These are phyloP conservation scores for Pseudochirops cupreus DNA, from an alignment of 2,797 vertebrate species.

Conservation along the genomic window DNA sequence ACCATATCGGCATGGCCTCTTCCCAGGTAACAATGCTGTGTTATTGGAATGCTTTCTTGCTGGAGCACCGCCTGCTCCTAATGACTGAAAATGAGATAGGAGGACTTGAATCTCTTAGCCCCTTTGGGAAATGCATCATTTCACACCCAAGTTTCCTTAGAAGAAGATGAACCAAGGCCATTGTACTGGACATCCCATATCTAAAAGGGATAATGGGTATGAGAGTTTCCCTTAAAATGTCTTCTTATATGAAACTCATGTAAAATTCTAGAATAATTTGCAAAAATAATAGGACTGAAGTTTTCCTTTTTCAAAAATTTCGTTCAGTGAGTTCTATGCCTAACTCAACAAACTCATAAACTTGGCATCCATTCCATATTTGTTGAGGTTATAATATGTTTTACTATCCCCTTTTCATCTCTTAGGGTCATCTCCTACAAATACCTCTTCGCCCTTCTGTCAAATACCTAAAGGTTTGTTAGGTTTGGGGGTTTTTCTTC, in stretches of 20 bases:
- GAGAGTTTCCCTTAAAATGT: rapidly evolving
- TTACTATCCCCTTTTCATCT: neutral
- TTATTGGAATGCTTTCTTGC: rapidly evolving
- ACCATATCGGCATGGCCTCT: slow-evolving; percentile 96
- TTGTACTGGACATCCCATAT: neutral
- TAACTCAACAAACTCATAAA: neutral
- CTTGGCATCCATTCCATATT: rapidly evolving
- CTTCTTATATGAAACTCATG: neutral
- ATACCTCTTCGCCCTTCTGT: neutral
- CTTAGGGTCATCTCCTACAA: neutral
- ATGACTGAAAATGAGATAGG: neutral
- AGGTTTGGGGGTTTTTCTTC: neutral
- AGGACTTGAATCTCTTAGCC: rapidly evolving
- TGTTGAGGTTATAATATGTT: rapidly evolving
- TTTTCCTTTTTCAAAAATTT: neutral
- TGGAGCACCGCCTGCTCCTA: rapidly evolving
- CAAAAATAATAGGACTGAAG: neutral
- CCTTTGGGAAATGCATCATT: rapidly evolving
- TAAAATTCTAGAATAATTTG: neutral
- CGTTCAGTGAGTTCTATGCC: neutral
- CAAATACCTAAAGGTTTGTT: neutral
- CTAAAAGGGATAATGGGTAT: rapidly evolving
- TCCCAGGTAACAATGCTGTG: slow-evolving; percentile 87
- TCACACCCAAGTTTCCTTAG: neutral
- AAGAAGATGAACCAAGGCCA: rapidly evolving